phyloP scores from a whole-genome alignment of 2,113 vertebrate genomes.

The Aramus guarauna region DNA sequence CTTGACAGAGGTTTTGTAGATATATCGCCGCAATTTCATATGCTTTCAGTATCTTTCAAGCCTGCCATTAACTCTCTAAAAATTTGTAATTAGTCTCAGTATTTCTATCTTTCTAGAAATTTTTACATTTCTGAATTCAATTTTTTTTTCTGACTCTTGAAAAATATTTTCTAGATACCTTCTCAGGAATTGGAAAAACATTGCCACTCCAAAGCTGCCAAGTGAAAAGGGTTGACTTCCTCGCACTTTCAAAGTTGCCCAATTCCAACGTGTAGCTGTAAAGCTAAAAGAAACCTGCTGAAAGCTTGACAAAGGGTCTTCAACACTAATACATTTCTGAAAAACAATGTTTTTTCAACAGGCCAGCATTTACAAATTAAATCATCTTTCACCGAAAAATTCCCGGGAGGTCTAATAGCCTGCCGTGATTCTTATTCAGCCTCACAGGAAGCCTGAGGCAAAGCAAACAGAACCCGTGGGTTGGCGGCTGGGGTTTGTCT shows the following conservation, averaged over 20 bases:
- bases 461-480: not conserved
- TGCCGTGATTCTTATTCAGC: not conserved
- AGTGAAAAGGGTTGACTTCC: not conserved
- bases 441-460: not conserved
- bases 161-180: not conserved
- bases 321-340: not conserved
- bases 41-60: not conserved
- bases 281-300: not conserved
- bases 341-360: not conserved
- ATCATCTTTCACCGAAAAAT: not conserved
- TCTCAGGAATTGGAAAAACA: not conserved
- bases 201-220: not conserved
- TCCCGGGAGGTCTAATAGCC: not conserved
- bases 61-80: not conserved
- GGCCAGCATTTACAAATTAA: not conserved
- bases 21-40: not conserved
- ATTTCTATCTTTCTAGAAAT: not conserved
- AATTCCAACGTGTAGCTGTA: not conserved
- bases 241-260: not conserved
- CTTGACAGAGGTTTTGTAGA: not conserved
- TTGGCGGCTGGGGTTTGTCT: not conserved
- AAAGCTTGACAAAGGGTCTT: not conserved
- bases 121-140: not conserved
- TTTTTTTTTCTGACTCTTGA: not conserved
- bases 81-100: not conserved